phyloP scores from a whole-genome alignment of 1,140 invertebrate genomes.

The Agrilus planipennis region DNA sequence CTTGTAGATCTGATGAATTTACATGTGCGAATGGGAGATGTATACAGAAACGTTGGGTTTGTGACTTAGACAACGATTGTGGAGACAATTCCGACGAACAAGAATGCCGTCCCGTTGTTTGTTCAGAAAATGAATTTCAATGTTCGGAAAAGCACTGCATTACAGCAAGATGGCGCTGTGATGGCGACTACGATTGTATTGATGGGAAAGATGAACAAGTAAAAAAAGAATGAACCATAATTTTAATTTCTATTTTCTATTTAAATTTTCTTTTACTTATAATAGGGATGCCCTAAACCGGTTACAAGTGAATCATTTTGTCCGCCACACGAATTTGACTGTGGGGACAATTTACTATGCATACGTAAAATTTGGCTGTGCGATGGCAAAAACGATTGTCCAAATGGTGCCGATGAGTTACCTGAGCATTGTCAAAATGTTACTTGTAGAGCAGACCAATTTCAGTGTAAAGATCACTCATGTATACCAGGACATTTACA shows the following conservation, averaged over 20 bases:
- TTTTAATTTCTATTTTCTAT: too few species aligned
- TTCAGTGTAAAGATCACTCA: slow-evolving; percentile 65
- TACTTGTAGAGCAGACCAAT: slow-evolving; percentile 71
- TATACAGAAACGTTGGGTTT: slow-evolving; percentile 76
- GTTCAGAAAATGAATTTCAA: slow-evolving; percentile 56
- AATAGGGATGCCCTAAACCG: slow-evolving; percentile 42
- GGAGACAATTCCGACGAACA: slow-evolving; percentile 70
- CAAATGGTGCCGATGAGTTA: slow-evolving; percentile 69
- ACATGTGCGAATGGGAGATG: slow-evolving; percentile 81
- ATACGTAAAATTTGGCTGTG: slow-evolving; percentile 77
- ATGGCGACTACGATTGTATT: slow-evolving; percentile 73
- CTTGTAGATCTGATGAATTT: slow-evolving; percentile 78
- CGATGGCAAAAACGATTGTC: slow-evolving; percentile 75
- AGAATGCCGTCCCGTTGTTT: slow-evolving; percentile 57
- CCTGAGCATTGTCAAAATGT: slow-evolving; percentile 54
- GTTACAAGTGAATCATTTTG: slow-evolving; percentile 44
- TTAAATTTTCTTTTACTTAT: too few species aligned
- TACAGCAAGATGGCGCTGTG: slow-evolving; percentile 65
- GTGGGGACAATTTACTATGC: slow-evolving; percentile 73
- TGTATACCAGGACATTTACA: slow-evolving; percentile 74
- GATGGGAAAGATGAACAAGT: slow-evolving; percentile 70
- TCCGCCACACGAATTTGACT: slow-evolving; percentile 65
- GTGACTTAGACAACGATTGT: slow-evolving; percentile 81
- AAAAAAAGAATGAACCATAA: too few species aligned
- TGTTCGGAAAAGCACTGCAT: slow-evolving; percentile 56